Conservation (phyloP, 2,888 invertebrate genomes). For the Oscheius sp. region DNA sequence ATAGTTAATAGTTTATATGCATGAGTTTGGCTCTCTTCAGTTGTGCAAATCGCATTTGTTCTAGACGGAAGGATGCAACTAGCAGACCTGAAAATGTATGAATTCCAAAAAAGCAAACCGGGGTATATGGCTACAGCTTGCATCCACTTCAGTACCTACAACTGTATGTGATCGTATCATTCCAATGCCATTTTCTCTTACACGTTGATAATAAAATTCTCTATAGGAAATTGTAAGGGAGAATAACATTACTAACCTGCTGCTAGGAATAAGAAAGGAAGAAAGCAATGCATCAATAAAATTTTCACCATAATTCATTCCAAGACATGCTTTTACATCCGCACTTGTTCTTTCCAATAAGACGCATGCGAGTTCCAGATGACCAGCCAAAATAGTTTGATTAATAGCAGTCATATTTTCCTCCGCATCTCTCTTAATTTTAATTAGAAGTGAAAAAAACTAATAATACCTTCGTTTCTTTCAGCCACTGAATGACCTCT, state of each 20-base stretch:
- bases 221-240: too few species aligned
- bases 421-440: slow-evolving; percentile 16
- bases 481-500: slow-evolving; percentile 9
- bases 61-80: slow-evolving; percentile 25
- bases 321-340: slow-evolving; percentile 3
- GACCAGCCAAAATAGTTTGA: slow-evolving; percentile 4
- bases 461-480: too few species aligned
- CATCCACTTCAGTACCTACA: slow-evolving; percentile 7
- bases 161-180: slow-evolving; percentile 32
- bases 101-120: too few species aligned
- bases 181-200: not conserved
- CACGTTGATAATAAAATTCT: not conserved
- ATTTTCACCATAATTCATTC: slow-evolving; percentile 13
- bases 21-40: slow-evolving; percentile 18
- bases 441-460: too few species aligned
- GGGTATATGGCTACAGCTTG: not conserved
- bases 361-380: not conserved
- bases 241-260: not conserved
- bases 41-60: slow-evolving; percentile 29
- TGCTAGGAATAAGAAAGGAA: slow-evolving; percentile 33
- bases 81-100: slow-evolving; percentile 1
- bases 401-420: slow-evolving; percentile 4
- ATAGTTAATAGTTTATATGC: slow-evolving; percentile 24
- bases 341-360: not conserved
- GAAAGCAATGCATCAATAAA: slow-evolving; percentile 30